Conservation (phyloP, 2,888 invertebrate genomes). For the Sarcophaga rosellei region DNA sequence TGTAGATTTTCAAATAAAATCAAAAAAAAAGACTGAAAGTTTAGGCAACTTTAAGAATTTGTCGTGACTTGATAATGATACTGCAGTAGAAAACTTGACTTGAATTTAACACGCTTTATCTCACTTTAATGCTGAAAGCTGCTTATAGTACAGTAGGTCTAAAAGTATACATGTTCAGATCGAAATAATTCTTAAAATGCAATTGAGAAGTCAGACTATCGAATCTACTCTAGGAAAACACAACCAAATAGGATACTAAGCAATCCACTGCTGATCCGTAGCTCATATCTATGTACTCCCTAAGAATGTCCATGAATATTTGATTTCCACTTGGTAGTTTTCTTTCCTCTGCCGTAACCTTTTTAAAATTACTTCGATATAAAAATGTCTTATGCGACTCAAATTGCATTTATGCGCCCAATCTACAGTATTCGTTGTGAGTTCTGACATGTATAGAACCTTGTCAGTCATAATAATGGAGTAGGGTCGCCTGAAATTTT, state of each 20-base stretch:
- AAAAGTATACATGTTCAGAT: neutral
- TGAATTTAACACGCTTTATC: slow-evolving; percentile 64
- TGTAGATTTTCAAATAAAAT: slow-evolving; percentile 29
- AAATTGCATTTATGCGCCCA: slow-evolving; percentile 84
- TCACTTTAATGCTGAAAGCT: slow-evolving; percentile 44
- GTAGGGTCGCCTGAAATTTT: slow-evolving; percentile 83
- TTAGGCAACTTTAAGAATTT: slow-evolving; percentile 73
- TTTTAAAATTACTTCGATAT: slow-evolving; percentile 73
- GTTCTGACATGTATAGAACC: slow-evolving; percentile 87
- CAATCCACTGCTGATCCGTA: too few relatives aligned
- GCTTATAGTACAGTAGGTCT: slow-evolving; percentile 15
- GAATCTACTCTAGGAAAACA: too few relatives aligned
- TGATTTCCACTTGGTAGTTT: too few relatives aligned
- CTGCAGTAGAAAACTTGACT: slow-evolving; percentile 59
- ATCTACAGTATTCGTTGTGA: slow-evolving; percentile 83
- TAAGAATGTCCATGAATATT: too few relatives aligned
- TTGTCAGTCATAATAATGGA: slow-evolving; percentile 84
- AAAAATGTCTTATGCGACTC: slow-evolving; percentile 76
- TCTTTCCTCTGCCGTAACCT: too few relatives aligned
- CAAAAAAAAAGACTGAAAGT: slow-evolving; percentile 41
- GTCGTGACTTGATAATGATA: slow-evolving; percentile 80
- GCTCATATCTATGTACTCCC: too few relatives aligned
- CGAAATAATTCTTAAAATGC: too few relatives aligned
- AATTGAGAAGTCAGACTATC: too few relatives aligned
- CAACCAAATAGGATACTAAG: too few relatives aligned